These are phyloP conservation scores for Melieria crassipennis DNA, from an alignment of 2,888 invertebrate species.

Conservation along the genomic window DNA sequence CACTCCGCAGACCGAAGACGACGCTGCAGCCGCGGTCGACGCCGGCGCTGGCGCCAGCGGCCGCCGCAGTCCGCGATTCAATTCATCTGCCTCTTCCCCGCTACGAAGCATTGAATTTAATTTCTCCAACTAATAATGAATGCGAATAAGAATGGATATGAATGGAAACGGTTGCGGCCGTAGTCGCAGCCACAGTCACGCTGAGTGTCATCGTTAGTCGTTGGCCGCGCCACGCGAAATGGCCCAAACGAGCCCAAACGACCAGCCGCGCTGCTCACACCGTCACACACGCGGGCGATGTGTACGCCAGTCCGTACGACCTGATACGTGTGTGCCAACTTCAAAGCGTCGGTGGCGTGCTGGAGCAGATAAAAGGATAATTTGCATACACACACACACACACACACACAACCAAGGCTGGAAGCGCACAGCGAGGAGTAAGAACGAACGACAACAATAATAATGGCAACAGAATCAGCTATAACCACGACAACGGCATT, in stretches of 20 bases:
- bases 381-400: slow-evolving; percentile 29
- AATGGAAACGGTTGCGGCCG: slow-evolving; percentile 40
- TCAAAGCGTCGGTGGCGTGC: not conserved
- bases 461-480: slow-evolving; percentile 8
- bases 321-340: too few relatives aligned
- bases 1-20: slow-evolving; percentile 21
- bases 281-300: slow-evolving; percentile 31
- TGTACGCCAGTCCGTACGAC: too few relatives aligned
- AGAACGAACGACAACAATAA: slow-evolving; percentile 20
- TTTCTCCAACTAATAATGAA: slow-evolving; percentile 58
- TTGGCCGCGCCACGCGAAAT: slow-evolving; percentile 33
- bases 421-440: slow-evolving; percentile 4
- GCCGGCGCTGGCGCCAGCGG: slow-evolving; percentile 17
- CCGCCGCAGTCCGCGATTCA: slow-evolving; percentile 16
- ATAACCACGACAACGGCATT: too few relatives aligned
- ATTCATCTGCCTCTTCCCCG: slow-evolving; percentile 40
- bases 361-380: slow-evolving; percentile 22
- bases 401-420: slow-evolving; percentile 44
- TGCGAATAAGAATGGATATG: slow-evolving; percentile 42
- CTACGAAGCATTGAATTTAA: slow-evolving; percentile 41
- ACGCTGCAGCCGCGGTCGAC: slow-evolving; percentile 9
- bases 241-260: slow-evolving; percentile 25
- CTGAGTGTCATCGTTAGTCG: not conserved
- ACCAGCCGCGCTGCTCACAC: slow-evolving; percentile 36
- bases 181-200: slow-evolving; percentile 24